A percentile compares a stretch with the other conserved stretches of the same genome.
These are phyloP conservation scores for Leptocoma aspasia DNA, from an alignment of 2,113 vertebrate genomes.

Conservation along the genomic window DNA sequence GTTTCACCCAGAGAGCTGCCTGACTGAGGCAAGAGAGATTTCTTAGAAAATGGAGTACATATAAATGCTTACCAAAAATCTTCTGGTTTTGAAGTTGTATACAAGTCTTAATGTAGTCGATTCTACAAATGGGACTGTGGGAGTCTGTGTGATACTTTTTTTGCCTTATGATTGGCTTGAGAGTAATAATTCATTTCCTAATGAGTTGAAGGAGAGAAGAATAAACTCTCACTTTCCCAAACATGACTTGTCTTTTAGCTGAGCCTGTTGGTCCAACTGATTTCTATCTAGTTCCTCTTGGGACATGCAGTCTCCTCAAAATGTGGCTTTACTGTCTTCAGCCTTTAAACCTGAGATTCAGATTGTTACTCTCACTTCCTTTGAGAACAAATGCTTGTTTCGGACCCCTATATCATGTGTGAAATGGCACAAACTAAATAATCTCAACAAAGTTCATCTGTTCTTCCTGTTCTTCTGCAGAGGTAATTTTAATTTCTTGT, in stretches of 20 bases:
- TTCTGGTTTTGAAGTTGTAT: background rate
- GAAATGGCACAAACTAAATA: background rate
- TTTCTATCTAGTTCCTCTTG: background rate
- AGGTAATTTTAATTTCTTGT: background rate
- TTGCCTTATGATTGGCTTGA: background rate
- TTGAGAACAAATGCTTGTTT: background rate
- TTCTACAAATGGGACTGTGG: background rate
- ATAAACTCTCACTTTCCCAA: background rate
- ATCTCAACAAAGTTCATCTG: background rate
- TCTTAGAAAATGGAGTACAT: background rate
- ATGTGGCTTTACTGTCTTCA: background rate
- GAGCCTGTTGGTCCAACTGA: background rate
- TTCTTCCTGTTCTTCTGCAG: background rate
- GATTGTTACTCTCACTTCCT: background rate
- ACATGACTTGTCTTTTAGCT: background rate
- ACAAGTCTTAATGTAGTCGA: background rate
- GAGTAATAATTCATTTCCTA: background rate
- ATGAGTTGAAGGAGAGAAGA: background rate
- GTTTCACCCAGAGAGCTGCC: background rate
- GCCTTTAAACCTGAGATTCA: background rate
- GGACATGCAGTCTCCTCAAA: background rate
- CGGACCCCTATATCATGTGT: fast-evolving
- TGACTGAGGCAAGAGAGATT: background rate
- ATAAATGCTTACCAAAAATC: background rate
- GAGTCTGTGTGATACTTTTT: background rate